These are phyloP conservation scores for Triplophysa dalaica DNA, from an alignment of 2,113 vertebrate species.

Conservation along the genomic window DNA sequence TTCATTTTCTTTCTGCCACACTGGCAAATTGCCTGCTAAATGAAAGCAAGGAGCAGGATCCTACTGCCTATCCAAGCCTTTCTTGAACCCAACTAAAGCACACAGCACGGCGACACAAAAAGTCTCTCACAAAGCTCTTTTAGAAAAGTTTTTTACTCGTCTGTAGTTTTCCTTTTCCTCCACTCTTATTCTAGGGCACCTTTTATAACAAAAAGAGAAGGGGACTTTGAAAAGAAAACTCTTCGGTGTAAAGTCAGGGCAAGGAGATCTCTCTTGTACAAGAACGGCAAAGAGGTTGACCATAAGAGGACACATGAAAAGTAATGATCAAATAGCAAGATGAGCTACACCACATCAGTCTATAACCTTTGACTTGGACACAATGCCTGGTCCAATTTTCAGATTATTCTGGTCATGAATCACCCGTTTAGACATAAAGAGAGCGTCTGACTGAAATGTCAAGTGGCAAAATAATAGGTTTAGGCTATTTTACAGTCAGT, in stretches of 20 bases:
- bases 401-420: neutral
- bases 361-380: neutral
- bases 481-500: too few relatives aligned
- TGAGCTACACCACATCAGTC: neutral
- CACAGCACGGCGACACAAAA: constrained; percentile 40
- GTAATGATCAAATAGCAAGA: neutral
- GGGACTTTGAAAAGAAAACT: constrained; percentile 30
- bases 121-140: constrained; percentile 42
- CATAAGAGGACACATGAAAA: neutral
- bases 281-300: constrained; percentile 7
- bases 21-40: constrained; percentile 59
- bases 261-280: constrained; percentile 1
- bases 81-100: constrained; percentile 48
- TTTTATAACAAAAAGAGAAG: constrained; percentile 35
- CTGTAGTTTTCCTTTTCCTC: constrained; percentile 2
- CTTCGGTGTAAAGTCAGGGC: neutral
- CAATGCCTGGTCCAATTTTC: neutral
- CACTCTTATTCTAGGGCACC: constrained; percentile 15
- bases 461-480: neutral
- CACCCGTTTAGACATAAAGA: neutral
- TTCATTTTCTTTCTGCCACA: constrained; percentile 45
- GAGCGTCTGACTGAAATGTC: neutral
- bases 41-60: constrained; percentile 51
- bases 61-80: constrained; percentile 38
- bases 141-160: constrained; percentile 47